phyloP scores from a whole-genome alignment of 2,888 invertebrate species.

The Apeira syringaria region DNA sequence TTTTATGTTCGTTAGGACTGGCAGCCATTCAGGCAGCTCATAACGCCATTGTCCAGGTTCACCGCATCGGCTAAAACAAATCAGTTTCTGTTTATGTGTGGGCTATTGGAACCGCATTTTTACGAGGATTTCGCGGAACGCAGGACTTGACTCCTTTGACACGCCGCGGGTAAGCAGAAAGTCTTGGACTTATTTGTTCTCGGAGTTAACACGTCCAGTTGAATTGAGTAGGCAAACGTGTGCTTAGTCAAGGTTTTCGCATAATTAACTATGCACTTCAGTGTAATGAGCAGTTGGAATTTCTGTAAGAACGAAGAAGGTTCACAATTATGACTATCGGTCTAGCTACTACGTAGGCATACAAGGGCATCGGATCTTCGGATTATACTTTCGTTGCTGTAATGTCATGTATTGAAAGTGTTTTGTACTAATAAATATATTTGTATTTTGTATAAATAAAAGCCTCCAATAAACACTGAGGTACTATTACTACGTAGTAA shows the following conservation, averaged over 20 bases:
- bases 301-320: too few relatives aligned
- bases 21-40: not conserved
- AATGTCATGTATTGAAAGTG: too few relatives aligned
- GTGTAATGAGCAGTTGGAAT: not conserved
- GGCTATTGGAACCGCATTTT: constrained; percentile 23
- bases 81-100: constrained; percentile 10
- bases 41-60: constrained; percentile 1
- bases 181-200: constrained; percentile 20
- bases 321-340: too few relatives aligned
- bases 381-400: too few relatives aligned
- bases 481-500: too few relatives aligned
- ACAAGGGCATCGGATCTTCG: too few relatives aligned
- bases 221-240: constrained; percentile 19
- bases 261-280: constrained; percentile 10
- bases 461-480: too few relatives aligned
- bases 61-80: constrained; percentile 5
- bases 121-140: constrained; percentile 29
- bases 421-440: too few relatives aligned
- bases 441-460: too few relatives aligned
- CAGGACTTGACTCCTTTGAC: constrained; percentile 23
- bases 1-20: too few relatives aligned
- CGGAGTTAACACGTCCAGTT: constrained; percentile 16
- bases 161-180: constrained; percentile 22
- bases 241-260: constrained; percentile 12
- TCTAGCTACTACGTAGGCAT: too few relatives aligned